phyloP scores from a whole-genome alignment of 35 echinoderm and acorn worm genomes.

The Lytechinus variegatus region DNA sequence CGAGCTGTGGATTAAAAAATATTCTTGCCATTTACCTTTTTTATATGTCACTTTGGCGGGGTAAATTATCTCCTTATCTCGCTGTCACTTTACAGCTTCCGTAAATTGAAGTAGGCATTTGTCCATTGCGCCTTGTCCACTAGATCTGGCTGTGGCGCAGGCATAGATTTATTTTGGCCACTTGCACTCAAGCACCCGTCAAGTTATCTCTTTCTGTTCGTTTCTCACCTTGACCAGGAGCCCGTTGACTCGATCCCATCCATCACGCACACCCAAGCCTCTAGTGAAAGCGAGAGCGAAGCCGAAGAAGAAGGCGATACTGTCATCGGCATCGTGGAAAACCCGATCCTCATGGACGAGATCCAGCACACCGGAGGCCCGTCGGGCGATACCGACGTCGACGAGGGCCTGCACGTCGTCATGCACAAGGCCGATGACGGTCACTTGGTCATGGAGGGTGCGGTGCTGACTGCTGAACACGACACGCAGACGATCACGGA shows the following conservation, averaged over 20 bases:
- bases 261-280: not conserved
- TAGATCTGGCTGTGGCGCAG: no score
- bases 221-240: not conserved
- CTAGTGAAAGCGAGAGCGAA: conserved; percentile 17
- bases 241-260: not conserved
- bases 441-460: conserved; percentile 63
- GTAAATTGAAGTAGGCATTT: no score
- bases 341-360: conserved; percentile 64
- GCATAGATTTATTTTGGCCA: no score
- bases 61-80: no score
- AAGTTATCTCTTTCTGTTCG: no score
- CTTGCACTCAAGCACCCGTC: no score
- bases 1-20: no score
- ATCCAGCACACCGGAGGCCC: not conserved
- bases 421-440: conserved; percentile 55
- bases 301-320: conserved; percentile 46
- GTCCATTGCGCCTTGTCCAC: no score
- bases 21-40: no score
- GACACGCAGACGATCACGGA: conserved; percentile 64
- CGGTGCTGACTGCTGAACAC: conserved; percentile 28
- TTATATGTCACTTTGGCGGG: no score
- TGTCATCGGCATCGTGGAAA: conserved; percentile 81
- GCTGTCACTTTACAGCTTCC: no score
- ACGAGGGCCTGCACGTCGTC: conserved; percentile 52
- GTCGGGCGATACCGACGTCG: not conserved